These are phyloP conservation scores for Anguilla anguilla DNA, from an alignment of 2,797 vertebrate genomes.

Conservation along the genomic window DNA sequence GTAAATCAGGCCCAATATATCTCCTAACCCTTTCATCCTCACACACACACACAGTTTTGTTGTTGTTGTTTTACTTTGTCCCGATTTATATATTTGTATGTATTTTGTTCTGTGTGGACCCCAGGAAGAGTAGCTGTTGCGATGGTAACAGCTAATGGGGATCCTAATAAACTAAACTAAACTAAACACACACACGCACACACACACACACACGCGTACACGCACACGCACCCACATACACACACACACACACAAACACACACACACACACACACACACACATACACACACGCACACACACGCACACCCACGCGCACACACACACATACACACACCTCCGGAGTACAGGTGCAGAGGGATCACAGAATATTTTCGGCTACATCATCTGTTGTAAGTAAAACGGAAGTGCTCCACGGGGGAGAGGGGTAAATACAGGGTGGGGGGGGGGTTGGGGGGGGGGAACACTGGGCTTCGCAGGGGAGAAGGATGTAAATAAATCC, in stretches of 20 bases:
- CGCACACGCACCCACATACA: background rate
- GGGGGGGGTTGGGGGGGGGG: background rate
- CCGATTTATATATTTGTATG: too few relatives aligned
- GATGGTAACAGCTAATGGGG: too few relatives aligned
- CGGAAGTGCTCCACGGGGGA: background rate
- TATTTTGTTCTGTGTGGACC: too few relatives aligned
- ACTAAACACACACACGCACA: background rate
- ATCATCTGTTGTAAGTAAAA: background rate
- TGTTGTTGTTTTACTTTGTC: too few relatives aligned
- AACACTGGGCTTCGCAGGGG: background rate
- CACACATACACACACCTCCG: background rate
- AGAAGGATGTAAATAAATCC: conserved; percentile 16
- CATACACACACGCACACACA: background rate
- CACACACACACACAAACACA: background rate
- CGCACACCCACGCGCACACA: background rate
- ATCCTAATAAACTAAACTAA: too few relatives aligned
- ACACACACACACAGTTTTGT: too few relatives aligned
- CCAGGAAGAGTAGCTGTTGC: too few relatives aligned
- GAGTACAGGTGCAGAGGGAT: conserved; percentile 13
- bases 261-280: background rate
- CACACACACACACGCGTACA: background rate
- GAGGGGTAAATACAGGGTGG: background rate
- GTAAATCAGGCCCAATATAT: too few relatives aligned
- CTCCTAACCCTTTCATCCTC: too few relatives aligned
- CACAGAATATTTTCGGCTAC: background rate